These are phyloP conservation scores for Bedellia somnulentella DNA, from an alignment of 2,888 invertebrate genomes.

Conservation along the genomic window DNA sequence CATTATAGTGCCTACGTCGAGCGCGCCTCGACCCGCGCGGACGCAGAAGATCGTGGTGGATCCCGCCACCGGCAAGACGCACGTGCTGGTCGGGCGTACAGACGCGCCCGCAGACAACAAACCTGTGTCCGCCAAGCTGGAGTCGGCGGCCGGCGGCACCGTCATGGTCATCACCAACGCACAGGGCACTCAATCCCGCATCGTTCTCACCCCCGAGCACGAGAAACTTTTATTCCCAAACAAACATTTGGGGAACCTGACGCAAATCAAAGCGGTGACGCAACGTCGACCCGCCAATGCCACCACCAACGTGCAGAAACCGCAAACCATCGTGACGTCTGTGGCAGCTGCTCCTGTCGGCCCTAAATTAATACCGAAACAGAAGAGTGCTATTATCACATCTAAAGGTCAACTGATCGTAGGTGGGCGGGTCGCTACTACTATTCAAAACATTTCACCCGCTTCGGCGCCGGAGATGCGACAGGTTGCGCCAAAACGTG, in stretches of 20 bases:
- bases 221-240: slow-evolving; percentile 62
- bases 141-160: slow-evolving; percentile 44
- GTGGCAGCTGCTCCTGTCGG: slow-evolving; percentile 15
- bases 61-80: slow-evolving; percentile 49
- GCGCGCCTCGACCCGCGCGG: slow-evolving; percentile 30
- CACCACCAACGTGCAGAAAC: slow-evolving; percentile 11
- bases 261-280: slow-evolving; percentile 37
- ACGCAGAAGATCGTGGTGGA: slow-evolving; percentile 52
- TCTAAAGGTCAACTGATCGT: slow-evolving; percentile 60
- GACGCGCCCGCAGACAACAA: slow-evolving; percentile 29
- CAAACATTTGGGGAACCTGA: slow-evolving; percentile 36
- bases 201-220: slow-evolving; percentile 63
- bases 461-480: slow-evolving; percentile 42
- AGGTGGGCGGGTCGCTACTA: slow-evolving; percentile 42
- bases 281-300: slow-evolving; percentile 14
- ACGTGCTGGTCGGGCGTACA: slow-evolving; percentile 35
- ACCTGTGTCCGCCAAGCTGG: slow-evolving; percentile 39
- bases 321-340: slow-evolving; percentile 22
- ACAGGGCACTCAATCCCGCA: slow-evolving; percentile 62
- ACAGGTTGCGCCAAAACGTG: slow-evolving; percentile 26
- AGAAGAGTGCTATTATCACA: slow-evolving; percentile 55
- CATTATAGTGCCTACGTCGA: slow-evolving; percentile 39
- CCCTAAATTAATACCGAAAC: slow-evolving; percentile 39
- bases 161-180: slow-evolving; percentile 68
- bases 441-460: slow-evolving; percentile 48